Base-by-base conservation (phyloP, 2,797 vertebrate species). In the Babyrousa celebensis region DNA sequence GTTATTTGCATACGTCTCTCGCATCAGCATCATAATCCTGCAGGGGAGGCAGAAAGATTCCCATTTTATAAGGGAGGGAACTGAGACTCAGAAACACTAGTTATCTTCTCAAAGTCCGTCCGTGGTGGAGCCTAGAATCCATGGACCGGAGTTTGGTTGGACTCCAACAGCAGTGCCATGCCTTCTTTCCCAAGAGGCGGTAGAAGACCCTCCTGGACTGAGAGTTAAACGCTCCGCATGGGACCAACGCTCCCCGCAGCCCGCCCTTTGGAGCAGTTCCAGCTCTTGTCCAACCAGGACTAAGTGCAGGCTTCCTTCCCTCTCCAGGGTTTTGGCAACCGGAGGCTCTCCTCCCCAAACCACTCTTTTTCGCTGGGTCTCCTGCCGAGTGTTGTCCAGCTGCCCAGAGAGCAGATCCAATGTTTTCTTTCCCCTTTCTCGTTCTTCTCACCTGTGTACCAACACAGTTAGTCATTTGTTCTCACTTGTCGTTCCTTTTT, bases 101-200 rank as follows among this genome's bases (percentile, higher is more conserved):
- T n/a, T 75, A 65, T 75, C 6, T 78, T 94, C 88, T 95, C n/a
- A 87, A 91, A 74, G 36, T 67, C 43, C 60, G 36, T 71, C 43
- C 60, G 43, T 63, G 52, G 5, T n/a, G 36, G 85, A 90, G 11
- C 71, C 27, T 32, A 15, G 48, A 58, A 40, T 78, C 72, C 71
- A 29, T 43, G 70, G 48, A 62, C 29, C 17, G 21, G 36, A 23
- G 56, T 79, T 86, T 52, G 9, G 5, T 3, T 82, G 78, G 32
- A 70, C 56, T 65, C 63, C 68, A 77, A 62, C 60, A 80, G 56
- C 75, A 29, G 15, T 2, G 4, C 11, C 12, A 21, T 3, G 11
- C 16, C 17, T 40, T 25, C 62, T 16, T 48, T 62, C 58, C 75
- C n/a, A 40, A n/a, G 12, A 68, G 70, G 11, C 25, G 16, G 20